These are phyloP conservation scores for Poecilia latipinna DNA, from an alignment of 2,113 vertebrate genomes.

Conservation along the genomic window DNA sequence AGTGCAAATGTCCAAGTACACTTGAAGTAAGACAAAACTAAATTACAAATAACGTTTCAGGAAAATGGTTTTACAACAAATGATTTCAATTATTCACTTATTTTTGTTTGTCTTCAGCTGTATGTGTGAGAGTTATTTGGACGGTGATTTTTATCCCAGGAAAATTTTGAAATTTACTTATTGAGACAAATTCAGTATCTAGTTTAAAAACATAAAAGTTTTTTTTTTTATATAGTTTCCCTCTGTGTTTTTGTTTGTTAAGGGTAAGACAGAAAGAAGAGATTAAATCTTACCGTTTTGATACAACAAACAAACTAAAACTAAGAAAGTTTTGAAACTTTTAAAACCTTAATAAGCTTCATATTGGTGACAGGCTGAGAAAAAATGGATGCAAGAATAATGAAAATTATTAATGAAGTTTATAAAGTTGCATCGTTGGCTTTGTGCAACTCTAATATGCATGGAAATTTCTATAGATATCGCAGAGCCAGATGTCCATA, in stretches of 20 bases:
- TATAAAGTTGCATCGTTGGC: neutral
- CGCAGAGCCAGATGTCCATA: constrained; percentile 1
- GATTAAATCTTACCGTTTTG: neutral
- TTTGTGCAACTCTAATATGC: constrained; percentile 11
- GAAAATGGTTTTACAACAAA: too few relatives aligned
- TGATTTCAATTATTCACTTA: too few relatives aligned
- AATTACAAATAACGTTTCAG: too few relatives aligned
- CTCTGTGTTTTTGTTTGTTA: neutral
- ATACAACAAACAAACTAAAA: neutral
- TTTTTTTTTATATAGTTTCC: neutral
- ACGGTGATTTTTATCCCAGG: neutral
- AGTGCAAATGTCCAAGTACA: too few relatives aligned
- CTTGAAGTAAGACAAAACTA: too few relatives aligned
- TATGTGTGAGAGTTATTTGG: neutral
- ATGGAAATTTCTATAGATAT: constrained; percentile 36
- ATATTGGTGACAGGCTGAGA: neutral
- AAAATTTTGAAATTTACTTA: neutral
- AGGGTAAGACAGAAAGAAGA: neutral
- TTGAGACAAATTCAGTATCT: neutral
- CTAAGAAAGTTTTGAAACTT: neutral
- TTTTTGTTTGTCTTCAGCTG: too few relatives aligned
- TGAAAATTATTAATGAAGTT: neutral
- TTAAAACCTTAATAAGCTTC: neutral
- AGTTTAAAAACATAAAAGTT: neutral
- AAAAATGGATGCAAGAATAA: too few relatives aligned